Base-by-base conservation (phyloP, 2,113 vertebrate genomes). In the Takifugu flavidus region DNA sequence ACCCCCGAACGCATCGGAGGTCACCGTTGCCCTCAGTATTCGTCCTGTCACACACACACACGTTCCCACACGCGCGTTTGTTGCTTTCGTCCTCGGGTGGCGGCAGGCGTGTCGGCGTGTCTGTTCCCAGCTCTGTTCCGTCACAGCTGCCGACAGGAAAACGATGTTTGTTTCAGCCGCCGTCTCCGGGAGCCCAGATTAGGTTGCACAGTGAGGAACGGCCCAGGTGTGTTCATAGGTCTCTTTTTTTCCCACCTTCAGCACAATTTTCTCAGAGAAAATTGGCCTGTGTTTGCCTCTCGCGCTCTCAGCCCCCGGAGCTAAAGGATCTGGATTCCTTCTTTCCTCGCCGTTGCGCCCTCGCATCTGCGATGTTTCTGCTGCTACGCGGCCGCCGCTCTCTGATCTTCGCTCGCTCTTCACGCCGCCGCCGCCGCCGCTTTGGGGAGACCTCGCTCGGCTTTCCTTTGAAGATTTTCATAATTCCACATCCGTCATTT, bases 231-330 rank as follows among this genome's bases (percentile, higher is more conserved):
- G 71, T 65, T 78, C 62, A 70, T 67, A 74, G 62, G 59, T 75
- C 65, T 77, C 29, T 52, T 61, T 72, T 76, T 72, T 58, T 51
- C 66, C 54, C 51, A 44, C 50, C 61, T 67, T 63, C 72, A 67
- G 76, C 62, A 79, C 84, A 84, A 82, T 89, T 87, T 88, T 79
- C 70, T 82, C 56, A 56, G 43, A 77, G 79, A 83, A 88, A 90
- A 91, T 90, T 89, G 89, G 70, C 83, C 83, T 85, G 83, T 85
- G 74, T 88, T 87, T 82, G 74, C 73, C 59, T 82, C 82, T 27
- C 60, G 83, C 59, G 80, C 82, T 27, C 60, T 85, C 72, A 63
- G 77, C 68, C 72, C 74, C 77, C 55, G 72, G 58, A 86, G 86
- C 79, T 76, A 62, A 57, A 71, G 64, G 76, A 78, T 87, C 86